Base-by-base conservation (phyloP, 2,888 invertebrate genomes). In the Miltochrista miniata region DNA sequence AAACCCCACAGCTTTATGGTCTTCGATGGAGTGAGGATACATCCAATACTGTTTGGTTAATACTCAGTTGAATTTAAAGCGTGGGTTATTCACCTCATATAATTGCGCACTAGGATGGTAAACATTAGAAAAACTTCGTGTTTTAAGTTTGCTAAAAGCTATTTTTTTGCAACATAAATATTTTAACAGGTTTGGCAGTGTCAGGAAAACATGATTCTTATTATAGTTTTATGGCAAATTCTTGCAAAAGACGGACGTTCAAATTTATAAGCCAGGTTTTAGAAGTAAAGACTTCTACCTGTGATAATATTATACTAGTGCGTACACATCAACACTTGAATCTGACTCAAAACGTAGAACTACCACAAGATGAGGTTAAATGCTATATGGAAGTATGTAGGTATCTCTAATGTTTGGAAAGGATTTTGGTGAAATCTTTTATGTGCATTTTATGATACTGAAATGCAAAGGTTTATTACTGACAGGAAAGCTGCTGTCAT, bases 61-160 rank as follows among this genome's bases (percentile, higher is more conserved):
- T 74, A 73, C 18, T 24, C 18, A n/a, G 71, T 70, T 66, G 64
- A 74, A 65, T 74, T 77, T 70, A 51, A 66, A 69, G 62, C 57
- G 59, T 54, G 63, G 83, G 74, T 82, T 82, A 66, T 84, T 84
- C 78, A 84, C 77, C 84, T 78, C 71, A 53, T 56, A 31, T 24
- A 4, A 24, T 31, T 31, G 51, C 60, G 59, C 52, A 59, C 62
- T 68, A 64, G 56, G 71, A 65, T 67, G 64, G 69, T 72, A 64
- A 70, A 70, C 64, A 65, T 60, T 37, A 52, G 56, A 64, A 68
- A 69, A 61, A 48, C 45, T 47, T 30, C 35, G 29, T 45, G 24
- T 49, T 54, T 46, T 45, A 47, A 57, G 56, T 47, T 48, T 51
- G 59, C 61, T 31, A 10, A 11, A 59, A 51, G 61, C 47, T 59